phyloP scores from a whole-genome alignment of 1,140 invertebrate genomes.

The Maconellicoccus hirsutus region DNA sequence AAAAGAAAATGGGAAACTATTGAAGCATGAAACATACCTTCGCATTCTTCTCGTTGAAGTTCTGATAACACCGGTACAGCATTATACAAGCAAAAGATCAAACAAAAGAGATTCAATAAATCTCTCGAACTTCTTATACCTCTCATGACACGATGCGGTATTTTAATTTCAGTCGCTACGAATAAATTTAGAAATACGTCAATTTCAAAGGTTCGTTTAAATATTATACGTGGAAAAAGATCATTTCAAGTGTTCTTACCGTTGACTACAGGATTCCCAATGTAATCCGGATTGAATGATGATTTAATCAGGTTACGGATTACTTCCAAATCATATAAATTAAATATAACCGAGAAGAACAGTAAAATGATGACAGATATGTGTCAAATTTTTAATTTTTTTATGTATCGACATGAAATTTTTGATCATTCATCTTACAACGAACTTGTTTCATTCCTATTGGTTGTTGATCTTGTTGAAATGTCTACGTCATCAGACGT shows the following conservation, averaged over 20 bases:
- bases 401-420: not conserved
- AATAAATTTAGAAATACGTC: not conserved
- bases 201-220: not conserved
- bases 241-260: no score
- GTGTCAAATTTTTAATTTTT: not conserved
- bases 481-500: no score
- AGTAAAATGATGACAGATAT: not conserved
- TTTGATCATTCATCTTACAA: not conserved
- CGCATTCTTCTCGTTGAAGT: not conserved
- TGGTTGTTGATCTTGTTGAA: no score
- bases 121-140: not conserved
- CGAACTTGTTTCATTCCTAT: constrained; percentile 10
- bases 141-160: not conserved
- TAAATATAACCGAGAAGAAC: no score
- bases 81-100: not conserved
- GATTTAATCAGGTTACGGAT: not conserved
- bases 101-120: not conserved
- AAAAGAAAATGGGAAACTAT: not conserved
- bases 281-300: no score
- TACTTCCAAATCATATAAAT: no score
- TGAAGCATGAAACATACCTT: constrained; percentile 12
- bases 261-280: not conserved
- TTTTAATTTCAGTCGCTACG: not conserved
- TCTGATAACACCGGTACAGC: not conserved
- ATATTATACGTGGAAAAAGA: not conserved